Conservation (phyloP, 2,797 vertebrate species). For the Cyprinodon diabolis region DNA sequence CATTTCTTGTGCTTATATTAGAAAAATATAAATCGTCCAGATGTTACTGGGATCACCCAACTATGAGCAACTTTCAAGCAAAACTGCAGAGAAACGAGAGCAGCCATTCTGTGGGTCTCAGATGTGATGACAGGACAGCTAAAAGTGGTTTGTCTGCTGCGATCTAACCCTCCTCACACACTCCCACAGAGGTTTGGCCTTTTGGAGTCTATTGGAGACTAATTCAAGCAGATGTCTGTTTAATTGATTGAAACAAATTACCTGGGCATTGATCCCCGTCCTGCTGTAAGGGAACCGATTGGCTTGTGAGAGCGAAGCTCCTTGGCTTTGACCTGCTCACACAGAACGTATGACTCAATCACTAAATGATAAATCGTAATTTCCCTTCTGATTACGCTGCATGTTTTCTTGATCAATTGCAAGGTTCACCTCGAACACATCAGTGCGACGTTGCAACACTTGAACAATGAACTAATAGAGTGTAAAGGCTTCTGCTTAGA, state of each 20-base stretch:
- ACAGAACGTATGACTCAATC: conserved; percentile 39
- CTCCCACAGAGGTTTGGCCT: conserved; percentile 22
- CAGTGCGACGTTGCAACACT: conserved; percentile 50
- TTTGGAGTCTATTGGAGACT: conserved; percentile 71
- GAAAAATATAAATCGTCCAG: not conserved
- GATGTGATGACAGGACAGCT: not conserved
- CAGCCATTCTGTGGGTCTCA: not conserved
- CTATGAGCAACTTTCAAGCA: not conserved
- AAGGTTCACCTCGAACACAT: conserved; percentile 47
- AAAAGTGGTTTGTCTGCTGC: not conserved
- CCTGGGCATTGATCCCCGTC: conserved; percentile 76
- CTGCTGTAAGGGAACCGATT: conserved; percentile 49
- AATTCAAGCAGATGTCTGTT: conserved; percentile 83
- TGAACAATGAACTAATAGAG: conserved; percentile 62
- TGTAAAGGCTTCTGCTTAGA: conserved; percentile 38
- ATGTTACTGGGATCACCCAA: not conserved
- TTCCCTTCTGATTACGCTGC: conserved; percentile 56
- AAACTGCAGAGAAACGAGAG: not conserved
- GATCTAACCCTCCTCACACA: not conserved
- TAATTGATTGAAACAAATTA: conserved; percentile 85
- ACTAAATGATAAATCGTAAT: conserved; percentile 58
- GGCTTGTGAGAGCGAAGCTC: conserved; percentile 28
- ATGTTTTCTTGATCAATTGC: conserved; percentile 60
- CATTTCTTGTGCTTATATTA: not conserved
- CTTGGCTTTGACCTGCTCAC: conserved; percentile 25